These are phyloP conservation scores for Drosophila nebulosa DNA, from an alignment of 1,140 invertebrate species.

Conservation along the genomic window DNA sequence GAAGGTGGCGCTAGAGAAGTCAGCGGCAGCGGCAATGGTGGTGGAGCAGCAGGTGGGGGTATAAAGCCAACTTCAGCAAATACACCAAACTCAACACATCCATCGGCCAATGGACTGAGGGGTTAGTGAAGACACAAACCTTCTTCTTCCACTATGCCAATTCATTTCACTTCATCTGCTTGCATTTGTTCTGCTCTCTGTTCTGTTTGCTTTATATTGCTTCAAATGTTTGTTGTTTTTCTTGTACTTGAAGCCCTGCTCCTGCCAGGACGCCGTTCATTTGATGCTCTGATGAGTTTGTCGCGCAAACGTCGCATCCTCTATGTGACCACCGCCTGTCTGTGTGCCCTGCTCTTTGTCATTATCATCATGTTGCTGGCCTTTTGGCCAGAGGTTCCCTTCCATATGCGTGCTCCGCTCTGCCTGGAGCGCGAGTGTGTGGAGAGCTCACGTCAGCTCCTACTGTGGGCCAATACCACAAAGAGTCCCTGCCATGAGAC, in stretches of 20 bases:
- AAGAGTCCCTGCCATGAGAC: conserved; percentile 73
- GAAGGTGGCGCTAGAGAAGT: conserved; percentile 22
- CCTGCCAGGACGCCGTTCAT: conserved; percentile 75
- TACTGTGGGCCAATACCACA: conserved; percentile 75
- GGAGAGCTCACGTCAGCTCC: conserved; percentile 69
- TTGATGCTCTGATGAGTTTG: conserved; percentile 70
- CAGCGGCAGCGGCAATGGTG: conserved; percentile 15
- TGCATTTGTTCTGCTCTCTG: conserved; percentile 15
- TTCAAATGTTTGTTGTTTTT: background rate
- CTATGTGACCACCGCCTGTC: conserved; percentile 70
- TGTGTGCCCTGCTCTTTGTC: conserved; percentile 71
- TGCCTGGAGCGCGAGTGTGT: conserved; percentile 77
- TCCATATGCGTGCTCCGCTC: conserved; percentile 68
- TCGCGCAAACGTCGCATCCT: conserved; percentile 72
- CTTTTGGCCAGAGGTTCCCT: conserved; percentile 79
- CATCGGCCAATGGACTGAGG: conserved; percentile 70
- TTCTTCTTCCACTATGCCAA: background rate
- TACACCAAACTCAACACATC: conserved; percentile 61
- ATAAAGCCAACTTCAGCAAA: conserved; percentile 52
- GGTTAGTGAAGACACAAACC: conserved; percentile 33
- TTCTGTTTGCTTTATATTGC: background rate
- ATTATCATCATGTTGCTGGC: conserved; percentile 74
- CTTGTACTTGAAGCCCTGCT: conserved; percentile 59
- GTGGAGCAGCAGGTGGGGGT: conserved; percentile 23
- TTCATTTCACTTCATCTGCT: conserved; percentile 3